Percentiles rank a stretch among this genome's conserved stretches.
Conservation (phyloP, 2,888 invertebrate genomes). For the Drosophila setosimentum region DNA sequence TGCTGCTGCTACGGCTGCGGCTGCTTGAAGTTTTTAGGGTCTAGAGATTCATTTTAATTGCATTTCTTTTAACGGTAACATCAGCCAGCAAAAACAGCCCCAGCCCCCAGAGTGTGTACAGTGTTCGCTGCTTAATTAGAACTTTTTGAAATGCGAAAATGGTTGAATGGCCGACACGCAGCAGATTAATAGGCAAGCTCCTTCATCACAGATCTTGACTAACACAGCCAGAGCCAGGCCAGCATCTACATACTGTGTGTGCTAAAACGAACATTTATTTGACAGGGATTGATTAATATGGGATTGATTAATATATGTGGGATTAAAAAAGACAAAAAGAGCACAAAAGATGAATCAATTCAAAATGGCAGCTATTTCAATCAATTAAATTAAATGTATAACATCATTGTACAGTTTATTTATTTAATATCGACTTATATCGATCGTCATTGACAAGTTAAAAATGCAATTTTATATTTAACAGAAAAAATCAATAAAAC, state of each 20-base stretch:
- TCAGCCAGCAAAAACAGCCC: constrained; percentile 38
- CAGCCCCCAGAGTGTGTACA: constrained; percentile 11
- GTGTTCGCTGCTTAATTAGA: background rate
- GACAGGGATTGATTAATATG: too few relatives aligned
- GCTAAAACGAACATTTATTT: background rate
- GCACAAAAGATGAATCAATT: background rate
- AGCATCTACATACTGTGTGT: too few relatives aligned
- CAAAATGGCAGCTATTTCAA: background rate
- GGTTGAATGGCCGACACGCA: background rate
- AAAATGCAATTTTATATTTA: background rate
- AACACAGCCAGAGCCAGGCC: background rate
- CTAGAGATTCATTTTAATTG: constrained; percentile 79
- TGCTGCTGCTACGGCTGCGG: constrained; percentile 9
- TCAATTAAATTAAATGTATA: background rate
- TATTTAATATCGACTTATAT: background rate
- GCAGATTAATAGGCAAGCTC: background rate
- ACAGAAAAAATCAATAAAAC: background rate
- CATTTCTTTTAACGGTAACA: constrained; percentile 81
- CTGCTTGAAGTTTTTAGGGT: constrained; percentile 69
- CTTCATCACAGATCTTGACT: background rate
- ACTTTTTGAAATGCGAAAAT: background rate
- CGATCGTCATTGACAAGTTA: background rate
- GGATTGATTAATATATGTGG: background rate
- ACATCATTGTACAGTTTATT: background rate
- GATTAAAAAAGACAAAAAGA: background rate